Evolutionary conservation across 2,888 invertebrate species (phyloP), one percentile per base, ranked within the genome.

Genomic region (Lamellibrachia satsuma): DNA sequence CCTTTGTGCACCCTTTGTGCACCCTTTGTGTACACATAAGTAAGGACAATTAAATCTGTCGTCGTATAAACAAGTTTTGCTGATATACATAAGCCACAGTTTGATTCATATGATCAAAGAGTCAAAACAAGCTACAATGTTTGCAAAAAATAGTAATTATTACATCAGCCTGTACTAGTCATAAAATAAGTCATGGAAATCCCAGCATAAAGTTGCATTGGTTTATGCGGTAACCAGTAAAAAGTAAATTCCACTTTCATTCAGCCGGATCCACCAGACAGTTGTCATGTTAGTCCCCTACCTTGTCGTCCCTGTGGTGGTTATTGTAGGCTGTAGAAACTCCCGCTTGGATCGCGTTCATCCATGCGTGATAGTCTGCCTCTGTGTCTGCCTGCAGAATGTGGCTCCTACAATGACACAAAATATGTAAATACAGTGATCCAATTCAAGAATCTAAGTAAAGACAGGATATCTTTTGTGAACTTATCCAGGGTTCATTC

Each of bases 321-420:
- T 95, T 95, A 92, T 95, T 95, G 95, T 95, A 96, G 52, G 96
- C 96, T 92, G 95, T 95, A 51, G 95, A 95, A 39, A 96, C 96
- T 92, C 95, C 96, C 39, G 94, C 97, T 96, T 99, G 99, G 95
- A 99, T 97, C 0, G 99, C 98, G 3, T 97, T 97, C 92, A 99
- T 98, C 99, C 99, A 99, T 27, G 97, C 97, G 94, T 97, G 97
- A 94, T 98, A 98, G 97, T 98, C 98, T 95, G 98, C 98, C 95
- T 99, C 98, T 0, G 98, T 98, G 96, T 99, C 99, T 0, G 99
- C 99, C 97, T 99, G 99, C n/a, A 99, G 97, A 97, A 99, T 98
- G 97, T 99, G 99, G 95, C 98, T 98, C 97, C 99, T 99, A 96
- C 93, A 93, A 90, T 51, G 22, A 75, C 75, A 75, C 15, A 22